A percentile compares a stretch with the other conserved stretches of the same genome.
Evolutionary conservation across 2,797 vertebrate species (phyloP).

Genomic region (Etheostoma nigrum): DNA sequence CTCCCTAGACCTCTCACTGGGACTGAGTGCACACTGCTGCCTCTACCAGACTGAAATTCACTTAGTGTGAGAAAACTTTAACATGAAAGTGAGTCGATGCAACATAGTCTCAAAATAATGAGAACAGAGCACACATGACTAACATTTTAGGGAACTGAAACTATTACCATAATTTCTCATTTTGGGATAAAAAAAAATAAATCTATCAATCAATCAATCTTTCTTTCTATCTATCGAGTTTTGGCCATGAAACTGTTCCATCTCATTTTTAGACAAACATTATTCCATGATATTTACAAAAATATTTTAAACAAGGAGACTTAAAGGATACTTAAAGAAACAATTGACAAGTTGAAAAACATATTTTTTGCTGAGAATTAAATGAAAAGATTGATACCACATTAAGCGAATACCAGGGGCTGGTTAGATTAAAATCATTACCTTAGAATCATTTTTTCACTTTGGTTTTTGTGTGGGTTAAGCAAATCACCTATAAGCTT

Average conservation of each 20-base stretch:
- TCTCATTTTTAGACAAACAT: background rate
- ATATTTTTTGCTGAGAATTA: background rate
- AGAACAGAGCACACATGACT: background rate
- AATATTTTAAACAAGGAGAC: background rate
- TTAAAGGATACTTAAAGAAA: background rate
- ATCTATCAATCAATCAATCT: no score
- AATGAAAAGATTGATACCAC: background rate
- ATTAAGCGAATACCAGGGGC: no score
- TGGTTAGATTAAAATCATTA: no score
- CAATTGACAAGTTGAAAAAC: background rate
- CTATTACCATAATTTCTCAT: background rate
- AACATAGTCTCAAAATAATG: background rate
- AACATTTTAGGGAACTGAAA: background rate
- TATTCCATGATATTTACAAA: background rate
- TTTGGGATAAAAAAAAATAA: no score
- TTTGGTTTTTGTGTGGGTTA: no score
- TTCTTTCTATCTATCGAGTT: background rate
- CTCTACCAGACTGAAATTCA: slow-evolving; percentile 80
- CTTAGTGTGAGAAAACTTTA: background rate
- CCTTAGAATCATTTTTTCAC: no score
- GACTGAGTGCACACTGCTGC: slow-evolving; percentile 89
- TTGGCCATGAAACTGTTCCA: background rate
- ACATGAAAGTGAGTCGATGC: background rate
- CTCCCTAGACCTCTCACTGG: slow-evolving; percentile 90
- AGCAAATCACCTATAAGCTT: no score